Conservation (phyloP, 1,140 invertebrate genomes). For the Leptopilina clavipes region DNA sequence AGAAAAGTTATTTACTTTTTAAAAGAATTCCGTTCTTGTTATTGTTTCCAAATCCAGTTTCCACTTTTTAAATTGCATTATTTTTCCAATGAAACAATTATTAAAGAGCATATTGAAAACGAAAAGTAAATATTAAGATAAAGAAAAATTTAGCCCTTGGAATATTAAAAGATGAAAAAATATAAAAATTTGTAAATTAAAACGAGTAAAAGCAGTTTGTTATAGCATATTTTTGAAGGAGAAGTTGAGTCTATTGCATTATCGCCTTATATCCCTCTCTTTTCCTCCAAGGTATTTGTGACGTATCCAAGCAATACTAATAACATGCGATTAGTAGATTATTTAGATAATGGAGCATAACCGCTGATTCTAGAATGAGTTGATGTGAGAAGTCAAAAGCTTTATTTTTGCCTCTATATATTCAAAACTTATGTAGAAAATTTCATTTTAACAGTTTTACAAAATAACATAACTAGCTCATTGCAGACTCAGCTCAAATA, state of each 20-base stretch:
- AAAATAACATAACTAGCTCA: constrained; percentile 10
- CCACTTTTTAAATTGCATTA: too few species aligned
- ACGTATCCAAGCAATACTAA: constrained; percentile 51
- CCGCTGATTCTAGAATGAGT: constrained; percentile 35
- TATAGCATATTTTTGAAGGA: too few species aligned
- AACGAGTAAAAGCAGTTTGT: too few species aligned
- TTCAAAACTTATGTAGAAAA: neutral
- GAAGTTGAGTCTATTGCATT: neutral
- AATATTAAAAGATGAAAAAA: too few species aligned
- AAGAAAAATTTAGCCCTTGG: too few species aligned
- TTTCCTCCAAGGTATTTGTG: constrained; percentile 54
- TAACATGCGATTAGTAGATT: constrained; percentile 50
- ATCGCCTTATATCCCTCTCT: constrained; percentile 50
- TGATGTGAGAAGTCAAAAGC: constrained; percentile 14
- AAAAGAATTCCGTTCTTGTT: too few species aligned
- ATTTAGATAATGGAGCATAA: constrained; percentile 30
- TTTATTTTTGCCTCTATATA: constrained; percentile 16
- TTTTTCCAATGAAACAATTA: too few species aligned
- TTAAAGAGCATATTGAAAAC: too few species aligned
- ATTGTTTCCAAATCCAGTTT: too few species aligned
- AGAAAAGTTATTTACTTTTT: too few species aligned
- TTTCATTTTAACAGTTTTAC: neutral
- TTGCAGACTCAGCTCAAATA: constrained; percentile 32
- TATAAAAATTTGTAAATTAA: too few species aligned
- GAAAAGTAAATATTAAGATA: too few species aligned